Evolutionary conservation across 2,797 vertebrate species (phyloP).

Genomic region (Sylvia borin): DNA sequence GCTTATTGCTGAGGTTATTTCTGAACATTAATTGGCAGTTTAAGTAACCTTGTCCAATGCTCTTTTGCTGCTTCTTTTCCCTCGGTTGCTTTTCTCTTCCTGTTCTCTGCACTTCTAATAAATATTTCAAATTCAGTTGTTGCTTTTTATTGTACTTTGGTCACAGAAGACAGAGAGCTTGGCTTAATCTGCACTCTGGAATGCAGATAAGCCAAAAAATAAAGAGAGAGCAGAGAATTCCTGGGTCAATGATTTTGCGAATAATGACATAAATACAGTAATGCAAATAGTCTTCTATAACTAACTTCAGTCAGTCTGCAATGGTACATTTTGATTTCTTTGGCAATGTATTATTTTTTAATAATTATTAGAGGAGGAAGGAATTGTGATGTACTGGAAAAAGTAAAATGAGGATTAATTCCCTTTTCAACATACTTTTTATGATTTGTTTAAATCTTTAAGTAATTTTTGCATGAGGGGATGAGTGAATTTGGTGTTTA

Average conservation of each 20-base stretch:
- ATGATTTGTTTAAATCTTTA: neutral
- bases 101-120: slow-evolving; percentile 30
- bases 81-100: slow-evolving; percentile 30
- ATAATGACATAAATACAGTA: neutral
- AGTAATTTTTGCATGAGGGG: neutral
- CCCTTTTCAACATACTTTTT: neutral
- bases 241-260: neutral
- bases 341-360: neutral
- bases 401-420: neutral
- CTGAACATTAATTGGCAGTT: slow-evolving; percentile 51
- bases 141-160: slow-evolving; percentile 49
- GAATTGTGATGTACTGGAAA: neutral
- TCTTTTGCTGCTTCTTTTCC: slow-evolving; percentile 50
- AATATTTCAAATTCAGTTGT: slow-evolving; percentile 62
- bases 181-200: slow-evolving; percentile 17
- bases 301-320: neutral
- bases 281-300: neutral
- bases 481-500: neutral
- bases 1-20: slow-evolving; percentile 34
- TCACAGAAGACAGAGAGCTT: slow-evolving; percentile 21
- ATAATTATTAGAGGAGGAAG: neutral
- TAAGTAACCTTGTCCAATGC: slow-evolving; percentile 52
- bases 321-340: neutral
- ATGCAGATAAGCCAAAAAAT: neutral
- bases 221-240: neutral